Evolutionary conservation across 2,888 invertebrate genomes (phyloP).

Genomic region (Ichneumoninae sp.): DNA sequence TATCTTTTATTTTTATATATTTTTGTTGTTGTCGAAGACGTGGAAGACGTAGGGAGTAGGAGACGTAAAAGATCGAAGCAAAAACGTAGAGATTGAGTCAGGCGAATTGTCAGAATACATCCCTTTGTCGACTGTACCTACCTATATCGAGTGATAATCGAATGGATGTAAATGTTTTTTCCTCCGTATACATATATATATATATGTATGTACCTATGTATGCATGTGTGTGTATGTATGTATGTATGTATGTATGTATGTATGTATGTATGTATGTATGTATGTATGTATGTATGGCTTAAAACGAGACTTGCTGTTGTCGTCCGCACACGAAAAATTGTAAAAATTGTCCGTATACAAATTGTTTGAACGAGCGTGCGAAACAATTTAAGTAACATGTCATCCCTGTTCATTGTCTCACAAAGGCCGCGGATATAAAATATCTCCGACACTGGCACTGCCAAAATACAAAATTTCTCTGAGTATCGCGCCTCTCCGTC

Average conservation of each 20-base stretch:
- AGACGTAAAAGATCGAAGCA: background rate
- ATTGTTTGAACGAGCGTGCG: too few relatives aligned
- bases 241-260: too few relatives aligned
- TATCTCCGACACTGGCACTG: background rate
- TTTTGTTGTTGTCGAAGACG: background rate
- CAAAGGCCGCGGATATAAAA: background rate
- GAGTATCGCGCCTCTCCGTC: background rate
- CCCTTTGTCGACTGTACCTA: background rate
- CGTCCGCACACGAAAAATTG: too few relatives aligned
- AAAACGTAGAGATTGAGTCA: background rate
- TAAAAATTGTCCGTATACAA: too few relatives aligned
- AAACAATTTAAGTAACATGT: background rate
- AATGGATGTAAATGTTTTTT: too few relatives aligned
- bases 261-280: too few relatives aligned
- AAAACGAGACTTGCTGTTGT: too few relatives aligned
- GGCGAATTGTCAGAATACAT: background rate
- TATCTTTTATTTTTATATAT: slow-evolving; percentile 68
- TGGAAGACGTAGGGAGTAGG: background rate
- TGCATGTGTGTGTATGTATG: too few relatives aligned
- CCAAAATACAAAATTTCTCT: background rate
- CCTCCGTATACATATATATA: too few relatives aligned
- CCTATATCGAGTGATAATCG: background rate
- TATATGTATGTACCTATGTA: too few relatives aligned
- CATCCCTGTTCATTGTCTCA: background rate
- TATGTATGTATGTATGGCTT: too few relatives aligned